A percentile compares a stretch with the other conserved stretches of the same genome.
Evolutionary conservation across 2,113 vertebrate genomes (phyloP).

Genomic region (Oncorhynchus nerka): DNA sequence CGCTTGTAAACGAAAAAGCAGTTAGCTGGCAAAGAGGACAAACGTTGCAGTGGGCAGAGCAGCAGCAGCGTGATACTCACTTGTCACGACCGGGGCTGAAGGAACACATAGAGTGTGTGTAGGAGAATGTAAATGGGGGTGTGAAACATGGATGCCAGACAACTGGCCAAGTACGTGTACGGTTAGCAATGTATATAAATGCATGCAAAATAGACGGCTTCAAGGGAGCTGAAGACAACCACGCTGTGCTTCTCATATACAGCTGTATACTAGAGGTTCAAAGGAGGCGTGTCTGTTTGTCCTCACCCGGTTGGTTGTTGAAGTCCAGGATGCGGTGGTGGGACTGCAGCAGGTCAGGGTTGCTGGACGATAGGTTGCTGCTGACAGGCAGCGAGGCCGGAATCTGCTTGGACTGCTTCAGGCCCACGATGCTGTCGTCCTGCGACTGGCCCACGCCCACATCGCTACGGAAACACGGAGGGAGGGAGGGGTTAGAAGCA

Average conservation of each 20-base stretch:
- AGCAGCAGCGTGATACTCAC: constrained; percentile 60
- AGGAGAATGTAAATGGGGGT: constrained; percentile 33
- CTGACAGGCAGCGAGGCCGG: constrained; percentile 92
- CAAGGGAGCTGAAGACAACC: neutral
- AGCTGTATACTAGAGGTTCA: neutral
- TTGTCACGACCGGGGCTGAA: constrained; percentile 58
- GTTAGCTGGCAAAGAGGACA: constrained; percentile 7
- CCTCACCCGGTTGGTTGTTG: constrained; percentile 89
- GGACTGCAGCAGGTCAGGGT: constrained; percentile 93
- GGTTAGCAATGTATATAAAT: neutral
- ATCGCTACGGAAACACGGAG: constrained; percentile 77
- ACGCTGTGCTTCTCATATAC: neutral
- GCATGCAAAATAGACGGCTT: neutral
- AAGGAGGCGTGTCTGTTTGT: neutral
- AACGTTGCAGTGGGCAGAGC: constrained; percentile 6
- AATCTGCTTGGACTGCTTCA: constrained; percentile 95
- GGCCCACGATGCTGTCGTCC: constrained; percentile 96
- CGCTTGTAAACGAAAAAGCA: neutral
- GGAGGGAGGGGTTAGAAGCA: constrained; percentile 14
- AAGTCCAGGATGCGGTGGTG: constrained; percentile 98
- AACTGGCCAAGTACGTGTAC: neutral
- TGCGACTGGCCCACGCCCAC: constrained; percentile 97
- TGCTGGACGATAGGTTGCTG: constrained; percentile 92
- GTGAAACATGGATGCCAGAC: neutral
- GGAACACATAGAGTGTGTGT: constrained; percentile 55